Base-by-base conservation (phyloP, 2,113 vertebrate species). In the Brachypteracias leptosomus region DNA sequence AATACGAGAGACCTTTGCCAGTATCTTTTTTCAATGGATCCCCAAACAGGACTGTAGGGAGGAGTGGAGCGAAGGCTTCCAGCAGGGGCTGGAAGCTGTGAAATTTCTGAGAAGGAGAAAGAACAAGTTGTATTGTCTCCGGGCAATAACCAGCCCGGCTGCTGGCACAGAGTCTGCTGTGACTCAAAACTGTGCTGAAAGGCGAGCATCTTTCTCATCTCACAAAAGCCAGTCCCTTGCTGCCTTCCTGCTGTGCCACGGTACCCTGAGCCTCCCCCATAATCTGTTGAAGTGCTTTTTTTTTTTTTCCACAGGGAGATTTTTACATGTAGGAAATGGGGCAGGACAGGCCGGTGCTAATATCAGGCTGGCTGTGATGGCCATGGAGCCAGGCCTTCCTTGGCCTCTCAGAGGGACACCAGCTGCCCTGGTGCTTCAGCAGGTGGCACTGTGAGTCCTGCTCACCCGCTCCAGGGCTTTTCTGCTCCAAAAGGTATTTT, bases 391-490 rank as follows among this genome's bases (percentile, higher is more conserved):
- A 33, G 77, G n/a, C n/a, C 40, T 90, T 84, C 46, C 24, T 40
- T 0, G 2, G 38, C n/a, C 25, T 66, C 51, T 81, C 3, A 1
- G 52, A 80, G 28, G 59, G 78, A 85, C 4, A 11, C 4, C 4
- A 13, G 20, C 38, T 87, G 42, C 33, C 57, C 3, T 26, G 40
- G 44, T 74, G 76, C 80, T 92, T 96, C 96, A 96, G 95, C 88
- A 96, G 96, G 84, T 96, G 96, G 96, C 96, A 94, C 93, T 96
- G 85, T 92, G 71, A 92, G 82, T 63, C 94, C 88, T 95, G 75
- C 62, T 88, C 85, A 88, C 88, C 85, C 74, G 0, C 61, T 46
- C 16, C 2, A 9, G 79, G 75, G 33, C 29, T 88, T 62, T 86
- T 72, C 68, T 93, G 62, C 78, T 93, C 65, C 80, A 36, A 76